Base-by-base conservation (phyloP, 92 coral and sea anemone genomes). In the Palythoa grandis region DNA sequence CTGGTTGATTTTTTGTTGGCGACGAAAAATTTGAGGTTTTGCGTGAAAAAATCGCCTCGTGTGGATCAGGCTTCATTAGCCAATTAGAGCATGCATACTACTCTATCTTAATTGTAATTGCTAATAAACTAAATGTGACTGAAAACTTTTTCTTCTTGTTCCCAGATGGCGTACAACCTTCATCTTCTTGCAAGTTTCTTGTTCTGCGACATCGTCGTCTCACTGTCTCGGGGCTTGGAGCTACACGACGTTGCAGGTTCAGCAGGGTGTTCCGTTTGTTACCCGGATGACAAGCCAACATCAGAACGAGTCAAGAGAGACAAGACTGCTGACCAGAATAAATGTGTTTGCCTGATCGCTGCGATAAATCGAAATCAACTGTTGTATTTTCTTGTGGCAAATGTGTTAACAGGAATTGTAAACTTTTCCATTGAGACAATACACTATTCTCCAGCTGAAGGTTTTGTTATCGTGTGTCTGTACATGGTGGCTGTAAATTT, bases 351-450 rank as follows among this genome's bases (percentile, higher is more conserved):
- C 54, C 78, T 96, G 17, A 63, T 96, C 47, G 88, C 98, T 20
- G 96, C 98, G 12, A 79, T 96, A 3, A 96, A 96, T 72, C 92
- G 94, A 52, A 96, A 92, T 77, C 96, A 92, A 66, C 91, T 96
- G 7, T 88, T 88, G 25, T 95, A 94, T 85, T 96, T 96, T 73
- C 90, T 96, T 16, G 66, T 95, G 29, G 95, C 98, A 13, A 96
- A 96, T 66, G 67, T 96, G 47, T 74, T 94, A 16, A 96, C 98
- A 11, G 98, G 98, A 79, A 22, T 83, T 1, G 94, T 96, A 3
- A 96, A 96, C 82, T 90, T 96, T 84, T 88, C 93, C 8, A 70
- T 95, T n/a, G 85, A 91, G 48, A 96, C 98, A 16, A 78, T 96
- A 4, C 90, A 80, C 70, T 91, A 96, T 61, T 76, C 94, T 39